Evolutionary conservation across 92 coral and sea anemone species (phyloP).

Genomic region (Micromussa lordhowensis): DNA sequence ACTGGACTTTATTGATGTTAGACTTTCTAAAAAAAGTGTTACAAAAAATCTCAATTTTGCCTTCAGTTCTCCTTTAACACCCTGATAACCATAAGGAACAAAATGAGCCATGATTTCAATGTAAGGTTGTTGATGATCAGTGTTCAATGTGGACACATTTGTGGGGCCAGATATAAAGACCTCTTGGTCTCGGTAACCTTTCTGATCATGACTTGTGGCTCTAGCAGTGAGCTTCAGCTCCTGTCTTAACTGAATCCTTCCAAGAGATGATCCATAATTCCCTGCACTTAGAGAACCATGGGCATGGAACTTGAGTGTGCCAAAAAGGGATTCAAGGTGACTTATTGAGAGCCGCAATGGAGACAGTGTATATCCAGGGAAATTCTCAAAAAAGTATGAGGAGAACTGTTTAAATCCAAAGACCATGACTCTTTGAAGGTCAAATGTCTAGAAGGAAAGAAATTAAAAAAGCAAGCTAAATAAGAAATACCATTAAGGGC

Average conservation of each 20-base stretch:
- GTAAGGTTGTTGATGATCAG: background rate
- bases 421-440: background rate
- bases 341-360: background rate
- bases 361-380: background rate
- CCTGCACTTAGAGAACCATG: background rate
- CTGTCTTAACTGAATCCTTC: background rate
- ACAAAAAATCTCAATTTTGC: too few species aligned
- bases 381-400: background rate
- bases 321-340: background rate
- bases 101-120: background rate
- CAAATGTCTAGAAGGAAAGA: background rate
- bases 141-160: background rate
- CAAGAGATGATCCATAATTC: background rate
- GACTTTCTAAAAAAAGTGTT: conserved; percentile 9
- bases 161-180: background rate
- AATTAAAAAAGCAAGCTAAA: background rate
- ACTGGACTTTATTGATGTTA: background rate
- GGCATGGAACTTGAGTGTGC: background rate
- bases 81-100: background rate
- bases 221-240: background rate
- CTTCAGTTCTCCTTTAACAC: background rate
- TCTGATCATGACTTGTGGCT: background rate
- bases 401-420: background rate
- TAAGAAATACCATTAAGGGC: too few species aligned
- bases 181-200: background rate